Conservation (phyloP, 2,888 invertebrate species). For the Himalopsyche tibetana region DNA sequence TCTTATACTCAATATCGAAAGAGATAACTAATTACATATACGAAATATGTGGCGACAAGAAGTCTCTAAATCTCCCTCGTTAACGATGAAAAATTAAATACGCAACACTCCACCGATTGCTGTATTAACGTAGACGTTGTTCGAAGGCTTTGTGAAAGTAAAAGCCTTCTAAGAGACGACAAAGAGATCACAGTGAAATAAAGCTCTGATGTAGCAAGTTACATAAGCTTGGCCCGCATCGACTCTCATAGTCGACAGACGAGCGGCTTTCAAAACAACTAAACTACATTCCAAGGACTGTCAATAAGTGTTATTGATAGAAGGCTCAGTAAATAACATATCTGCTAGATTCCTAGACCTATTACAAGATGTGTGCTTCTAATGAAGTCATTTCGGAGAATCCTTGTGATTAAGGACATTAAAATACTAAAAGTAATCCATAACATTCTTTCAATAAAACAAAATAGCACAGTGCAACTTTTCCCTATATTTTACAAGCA, state of each 20-base stretch:
- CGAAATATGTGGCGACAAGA: too few species aligned
- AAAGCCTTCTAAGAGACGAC: neutral
- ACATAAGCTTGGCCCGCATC: neutral
- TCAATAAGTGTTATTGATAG: constrained; percentile 14
- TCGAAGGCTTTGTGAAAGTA: constrained; percentile 15
- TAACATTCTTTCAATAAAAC: too few species aligned
- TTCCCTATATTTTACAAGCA: too few species aligned
- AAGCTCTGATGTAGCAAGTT: neutral
- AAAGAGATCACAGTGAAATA: neutral
- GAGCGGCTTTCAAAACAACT: constrained; percentile 16
- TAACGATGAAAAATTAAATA: too few species aligned
- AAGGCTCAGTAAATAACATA: neutral
- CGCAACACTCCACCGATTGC: too few species aligned
- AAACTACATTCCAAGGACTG: constrained; percentile 8
- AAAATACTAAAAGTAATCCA: neutral
- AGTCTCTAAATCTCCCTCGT: too few species aligned
- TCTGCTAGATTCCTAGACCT: neutral
- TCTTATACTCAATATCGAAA: too few species aligned
- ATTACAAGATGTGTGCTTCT: neutral
- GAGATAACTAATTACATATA: too few species aligned
- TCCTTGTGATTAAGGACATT: neutral
- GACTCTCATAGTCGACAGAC: neutral
- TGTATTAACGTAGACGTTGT: neutral
- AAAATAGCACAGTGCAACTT: too few species aligned
- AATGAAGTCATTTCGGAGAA: constrained; percentile 11